Conservation (phyloP, 2,888 invertebrate genomes). For the Melinopterus prodromus region DNA sequence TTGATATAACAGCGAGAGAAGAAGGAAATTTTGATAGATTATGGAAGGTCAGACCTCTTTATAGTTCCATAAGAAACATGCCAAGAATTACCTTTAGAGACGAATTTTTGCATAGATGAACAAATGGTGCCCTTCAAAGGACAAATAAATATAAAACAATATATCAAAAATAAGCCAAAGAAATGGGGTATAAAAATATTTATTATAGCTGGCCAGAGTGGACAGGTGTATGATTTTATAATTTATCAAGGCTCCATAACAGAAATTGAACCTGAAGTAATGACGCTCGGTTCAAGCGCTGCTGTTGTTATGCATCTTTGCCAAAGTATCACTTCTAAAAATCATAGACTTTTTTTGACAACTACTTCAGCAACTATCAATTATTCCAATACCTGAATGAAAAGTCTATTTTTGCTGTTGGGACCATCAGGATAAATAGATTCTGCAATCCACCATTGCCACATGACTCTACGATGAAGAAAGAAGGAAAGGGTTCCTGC, state of each 20-base stretch:
- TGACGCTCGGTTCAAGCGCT: too few species aligned
- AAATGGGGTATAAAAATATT: constrained; percentile 50
- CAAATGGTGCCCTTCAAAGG: constrained; percentile 28
- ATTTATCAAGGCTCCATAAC: constrained; percentile 49
- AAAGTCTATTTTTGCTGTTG: constrained; percentile 34
- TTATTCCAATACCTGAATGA: neutral
- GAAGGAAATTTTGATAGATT: constrained; percentile 38
- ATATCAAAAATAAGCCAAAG: constrained; percentile 38
- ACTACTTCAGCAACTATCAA: too few species aligned
- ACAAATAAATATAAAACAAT: constrained; percentile 31
- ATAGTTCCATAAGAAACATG: constrained; percentile 26
- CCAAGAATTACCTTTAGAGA: neutral
- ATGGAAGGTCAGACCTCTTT: constrained; percentile 45
- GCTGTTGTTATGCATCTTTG: too few species aligned
- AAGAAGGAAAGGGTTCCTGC: constrained; percentile 19
- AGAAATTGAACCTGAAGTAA: constrained; percentile 11
- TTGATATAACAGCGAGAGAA: constrained; percentile 40
- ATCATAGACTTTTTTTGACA: too few species aligned
- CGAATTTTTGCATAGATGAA: constrained; percentile 18
- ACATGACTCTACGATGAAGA: constrained; percentile 26
- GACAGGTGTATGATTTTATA: constrained; percentile 49
- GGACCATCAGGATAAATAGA: constrained; percentile 37
- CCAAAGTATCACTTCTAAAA: too few species aligned
- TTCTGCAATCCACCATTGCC: constrained; percentile 38
- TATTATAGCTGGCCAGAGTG: constrained; percentile 47